These are phyloP conservation scores for Scaptodrosophila lebanonensis DNA, from an alignment of 1,140 invertebrate genomes.

Conservation along the genomic window DNA sequence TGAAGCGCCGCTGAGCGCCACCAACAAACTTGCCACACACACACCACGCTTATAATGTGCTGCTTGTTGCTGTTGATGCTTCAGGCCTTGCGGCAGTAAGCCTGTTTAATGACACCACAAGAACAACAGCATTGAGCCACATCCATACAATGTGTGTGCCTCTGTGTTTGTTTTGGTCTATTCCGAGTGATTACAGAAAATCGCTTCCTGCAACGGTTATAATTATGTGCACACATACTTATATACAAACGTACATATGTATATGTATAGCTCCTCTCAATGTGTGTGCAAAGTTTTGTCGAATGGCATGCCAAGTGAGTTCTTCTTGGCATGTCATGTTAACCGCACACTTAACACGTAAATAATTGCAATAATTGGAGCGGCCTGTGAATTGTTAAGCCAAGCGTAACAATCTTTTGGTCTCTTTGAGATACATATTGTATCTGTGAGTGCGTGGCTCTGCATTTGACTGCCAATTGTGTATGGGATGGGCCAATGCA, in stretches of 20 bases:
- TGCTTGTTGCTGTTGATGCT: not conserved
- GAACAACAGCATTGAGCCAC: conserved; percentile 2
- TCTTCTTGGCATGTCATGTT: conserved; percentile 44
- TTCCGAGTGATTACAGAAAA: conserved; percentile 41
- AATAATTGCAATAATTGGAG: conserved; percentile 60
- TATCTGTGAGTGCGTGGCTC: not conserved
- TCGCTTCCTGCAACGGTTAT: conserved; percentile 40
- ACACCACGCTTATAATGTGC: conserved; percentile 59
- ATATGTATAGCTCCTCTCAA: conserved; percentile 12
- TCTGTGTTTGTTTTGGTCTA: too few relatives aligned
- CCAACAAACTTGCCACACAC: not conserved
- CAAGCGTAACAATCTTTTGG: too few relatives aligned
- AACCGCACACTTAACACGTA: conserved; percentile 47
- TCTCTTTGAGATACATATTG: not conserved
- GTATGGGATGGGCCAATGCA: too few relatives aligned
- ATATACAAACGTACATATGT: too few relatives aligned
- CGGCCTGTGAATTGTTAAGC: conserved; percentile 50
- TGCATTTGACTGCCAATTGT: too few relatives aligned
- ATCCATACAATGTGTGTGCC: conserved; percentile 8
- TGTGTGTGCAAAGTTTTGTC: conserved; percentile 10
- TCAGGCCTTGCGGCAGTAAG: too few relatives aligned
- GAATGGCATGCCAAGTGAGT: not conserved
- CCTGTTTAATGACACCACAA: conserved; percentile 39
- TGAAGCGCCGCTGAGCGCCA: too few relatives aligned
- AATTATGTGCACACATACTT: too few relatives aligned